Percentiles rank a stretch among this genome's conserved stretches.
Evolutionary conservation across 1,140 invertebrate genomes (phyloP).

Genomic region (Drosophila kurseongensis): DNA sequence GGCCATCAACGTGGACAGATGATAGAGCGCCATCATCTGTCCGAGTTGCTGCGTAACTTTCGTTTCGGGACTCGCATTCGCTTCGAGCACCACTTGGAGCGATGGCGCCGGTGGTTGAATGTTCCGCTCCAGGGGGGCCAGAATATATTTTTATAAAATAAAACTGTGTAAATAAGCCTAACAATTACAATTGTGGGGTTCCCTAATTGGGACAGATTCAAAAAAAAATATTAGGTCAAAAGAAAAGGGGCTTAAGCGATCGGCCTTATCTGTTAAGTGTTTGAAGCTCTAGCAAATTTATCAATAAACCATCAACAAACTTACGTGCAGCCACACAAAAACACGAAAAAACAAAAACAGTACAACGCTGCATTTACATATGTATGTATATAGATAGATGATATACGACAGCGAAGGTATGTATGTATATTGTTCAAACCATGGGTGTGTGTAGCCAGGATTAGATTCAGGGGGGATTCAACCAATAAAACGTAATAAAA

Average conservation of each 20-base stretch:
- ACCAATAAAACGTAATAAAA: background rate
- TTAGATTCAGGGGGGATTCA: background rate
- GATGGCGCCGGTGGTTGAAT: constrained; percentile 71
- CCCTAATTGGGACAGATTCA: too few species aligned
- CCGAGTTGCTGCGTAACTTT: constrained; percentile 61
- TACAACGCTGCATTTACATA: constrained; percentile 11
- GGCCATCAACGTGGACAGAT: constrained; percentile 74
- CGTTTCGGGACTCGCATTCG: constrained; percentile 68
- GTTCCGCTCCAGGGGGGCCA: constrained; percentile 47
- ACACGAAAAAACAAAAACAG: constrained; percentile 6
- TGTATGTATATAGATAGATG: background rate
- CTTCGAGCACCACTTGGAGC: constrained; percentile 72
- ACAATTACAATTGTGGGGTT: too few species aligned
- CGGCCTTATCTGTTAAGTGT: background rate
- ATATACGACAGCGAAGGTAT: constrained; percentile 4
- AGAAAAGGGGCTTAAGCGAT: constrained; percentile 8
- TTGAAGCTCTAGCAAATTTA: constrained; percentile 19
- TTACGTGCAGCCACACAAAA: constrained; percentile 7
- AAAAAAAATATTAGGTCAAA: too few species aligned
- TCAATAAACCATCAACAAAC: constrained; percentile 29
- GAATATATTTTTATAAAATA: too few species aligned
- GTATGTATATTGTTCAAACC: constrained; percentile 1
- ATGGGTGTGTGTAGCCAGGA: background rate
- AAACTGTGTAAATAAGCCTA: too few species aligned
- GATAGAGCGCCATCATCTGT: constrained; percentile 66